Evolutionary conservation across 2,113 vertebrate species (phyloP).

Genomic region (Thermophis baileyi): DNA sequence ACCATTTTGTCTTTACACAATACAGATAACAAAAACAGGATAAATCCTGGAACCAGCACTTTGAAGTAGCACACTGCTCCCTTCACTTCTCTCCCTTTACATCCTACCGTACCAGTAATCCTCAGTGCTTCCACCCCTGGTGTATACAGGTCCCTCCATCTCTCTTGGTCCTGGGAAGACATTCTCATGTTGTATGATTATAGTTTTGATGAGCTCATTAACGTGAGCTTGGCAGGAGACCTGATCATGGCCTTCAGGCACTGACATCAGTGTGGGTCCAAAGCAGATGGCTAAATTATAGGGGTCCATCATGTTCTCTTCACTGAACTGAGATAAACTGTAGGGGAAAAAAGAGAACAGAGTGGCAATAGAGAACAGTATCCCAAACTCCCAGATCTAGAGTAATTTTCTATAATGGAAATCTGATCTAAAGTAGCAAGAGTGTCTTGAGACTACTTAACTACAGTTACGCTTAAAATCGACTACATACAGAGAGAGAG

Average conservation of each 20-base stretch:
- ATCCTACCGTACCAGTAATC: slow-evolving; percentile 85
- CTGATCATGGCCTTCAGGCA: slow-evolving; percentile 93
- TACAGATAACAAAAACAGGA: neutral
- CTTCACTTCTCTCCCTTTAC: neutral
- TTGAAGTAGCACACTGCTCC: neutral
- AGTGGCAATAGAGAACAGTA: slow-evolving; percentile 28
- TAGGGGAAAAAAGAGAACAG: slow-evolving; percentile 14
- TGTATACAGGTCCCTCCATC: slow-evolving; percentile 88
- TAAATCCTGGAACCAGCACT: slow-evolving; percentile 27
- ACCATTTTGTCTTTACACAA: neutral
- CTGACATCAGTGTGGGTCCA: slow-evolving; percentile 95
- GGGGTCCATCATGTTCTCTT: slow-evolving; percentile 99
- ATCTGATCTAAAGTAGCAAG: neutral
- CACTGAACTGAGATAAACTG: slow-evolving; percentile 97
- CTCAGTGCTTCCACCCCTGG: slow-evolving; percentile 78
- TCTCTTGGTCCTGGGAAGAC: slow-evolving; percentile 87
- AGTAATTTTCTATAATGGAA: neutral
- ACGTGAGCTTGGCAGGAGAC: slow-evolving; percentile 98
- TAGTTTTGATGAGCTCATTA: slow-evolving; percentile 97
- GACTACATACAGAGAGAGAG: neutral
- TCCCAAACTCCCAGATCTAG: neutral
- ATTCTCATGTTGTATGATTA: slow-evolving; percentile 94
- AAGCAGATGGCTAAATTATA: slow-evolving; percentile 99
- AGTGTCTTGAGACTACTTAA: neutral
- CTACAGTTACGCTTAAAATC: neutral